These are phyloP conservation scores for Hippolais icterina DNA, from an alignment of 2,113 vertebrate genomes.

Conservation along the genomic window DNA sequence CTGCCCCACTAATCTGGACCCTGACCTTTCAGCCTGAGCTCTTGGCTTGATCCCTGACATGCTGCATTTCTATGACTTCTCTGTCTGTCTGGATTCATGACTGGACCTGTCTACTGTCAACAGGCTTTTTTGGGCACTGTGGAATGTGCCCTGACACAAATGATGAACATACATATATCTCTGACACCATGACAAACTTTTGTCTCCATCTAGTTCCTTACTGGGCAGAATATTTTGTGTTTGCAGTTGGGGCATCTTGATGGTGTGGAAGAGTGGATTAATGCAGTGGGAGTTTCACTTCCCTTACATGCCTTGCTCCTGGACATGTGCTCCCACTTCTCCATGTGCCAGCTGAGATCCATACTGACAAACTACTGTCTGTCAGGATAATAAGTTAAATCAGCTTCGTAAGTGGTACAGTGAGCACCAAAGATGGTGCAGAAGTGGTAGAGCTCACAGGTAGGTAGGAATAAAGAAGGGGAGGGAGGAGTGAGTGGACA, in stretches of 20 bases:
- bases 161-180: not conserved
- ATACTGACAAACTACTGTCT: not conserved
- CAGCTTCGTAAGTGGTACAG: not conserved
- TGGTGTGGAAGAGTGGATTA: not conserved
- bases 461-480: not conserved
- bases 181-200: not conserved
- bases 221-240: not conserved
- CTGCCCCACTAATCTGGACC: not conserved
- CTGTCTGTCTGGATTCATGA: not conserved
- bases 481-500: not conserved
- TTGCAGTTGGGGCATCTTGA: not conserved
- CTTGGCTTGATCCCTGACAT: not conserved
- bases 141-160: not conserved
- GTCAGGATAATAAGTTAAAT: not conserved
- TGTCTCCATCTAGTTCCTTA: not conserved
- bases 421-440: not conserved
- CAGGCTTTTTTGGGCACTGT: not conserved
- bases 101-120: not conserved
- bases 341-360: not conserved
- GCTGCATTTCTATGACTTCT: not conserved
- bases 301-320: not conserved
- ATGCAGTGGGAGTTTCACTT: not conserved
- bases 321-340: not conserved
- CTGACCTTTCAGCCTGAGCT: not conserved
- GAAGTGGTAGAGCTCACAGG: not conserved